Percentiles rank a stretch among this genome's conserved stretches.
Evolutionary conservation across 2,888 invertebrate species (phyloP).

Genomic region (Thera obeliscata): DNA sequence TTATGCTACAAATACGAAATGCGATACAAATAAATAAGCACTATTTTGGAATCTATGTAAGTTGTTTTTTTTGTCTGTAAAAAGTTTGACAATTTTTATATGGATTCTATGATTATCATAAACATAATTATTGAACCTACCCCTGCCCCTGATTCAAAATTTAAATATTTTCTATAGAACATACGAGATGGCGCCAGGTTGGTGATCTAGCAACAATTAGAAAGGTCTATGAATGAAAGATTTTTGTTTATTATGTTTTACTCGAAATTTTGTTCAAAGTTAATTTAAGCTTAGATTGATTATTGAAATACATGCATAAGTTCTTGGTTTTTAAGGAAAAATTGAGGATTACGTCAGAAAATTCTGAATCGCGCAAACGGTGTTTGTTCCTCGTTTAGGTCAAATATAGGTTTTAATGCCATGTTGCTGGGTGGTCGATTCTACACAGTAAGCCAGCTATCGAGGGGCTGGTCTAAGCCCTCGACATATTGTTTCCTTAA

Average conservation of each 20-base stretch:
- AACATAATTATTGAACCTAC: no score
- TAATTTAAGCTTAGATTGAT: not conserved
- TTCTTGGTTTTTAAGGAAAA: not conserved
- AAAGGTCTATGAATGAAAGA: slow-evolving; percentile 1
- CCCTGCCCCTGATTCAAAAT: not conserved
- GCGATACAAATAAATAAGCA: no score
- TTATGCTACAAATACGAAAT: no score
- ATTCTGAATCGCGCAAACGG: slow-evolving; percentile 60
- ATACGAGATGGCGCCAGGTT: slow-evolving; percentile 34
- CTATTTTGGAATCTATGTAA: no score
- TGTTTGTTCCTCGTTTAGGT: slow-evolving; percentile 36
- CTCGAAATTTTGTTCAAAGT: not conserved
- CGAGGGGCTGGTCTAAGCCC: slow-evolving; percentile 66
- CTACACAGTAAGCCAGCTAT: slow-evolving; percentile 74
- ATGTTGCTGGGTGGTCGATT: slow-evolving; percentile 60
- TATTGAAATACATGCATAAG: not conserved
- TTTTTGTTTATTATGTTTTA: not conserved
- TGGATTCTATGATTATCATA: no score
- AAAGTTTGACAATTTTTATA: no score
- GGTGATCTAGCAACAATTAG: not conserved
- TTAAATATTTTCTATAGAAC: slow-evolving; percentile 26
- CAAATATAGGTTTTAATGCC: not conserved
- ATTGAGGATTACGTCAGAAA: not conserved
- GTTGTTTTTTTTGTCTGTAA: no score
- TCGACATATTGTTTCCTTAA: slow-evolving; percentile 55